Percentiles rank a stretch among this genome's conserved stretches.
Conservation (phyloP, 2,888 invertebrate genomes). For the Dione vanillae region DNA sequence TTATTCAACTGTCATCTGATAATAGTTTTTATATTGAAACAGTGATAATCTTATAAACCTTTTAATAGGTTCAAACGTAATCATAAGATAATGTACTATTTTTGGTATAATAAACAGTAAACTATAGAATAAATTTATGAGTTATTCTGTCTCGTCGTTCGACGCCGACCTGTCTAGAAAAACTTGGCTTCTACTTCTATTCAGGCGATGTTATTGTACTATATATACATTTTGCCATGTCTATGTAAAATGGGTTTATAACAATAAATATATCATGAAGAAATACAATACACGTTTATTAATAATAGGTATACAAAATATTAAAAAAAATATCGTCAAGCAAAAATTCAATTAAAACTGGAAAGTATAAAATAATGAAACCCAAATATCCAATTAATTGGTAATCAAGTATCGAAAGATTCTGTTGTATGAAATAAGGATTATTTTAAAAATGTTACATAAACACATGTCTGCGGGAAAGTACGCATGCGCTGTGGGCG, state of each 20-base stretch:
- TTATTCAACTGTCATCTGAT: too few relatives aligned
- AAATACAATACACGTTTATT: not conserved
- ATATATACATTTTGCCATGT: not conserved
- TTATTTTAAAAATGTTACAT: slow-evolving; percentile 35
- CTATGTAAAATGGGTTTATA: not conserved
- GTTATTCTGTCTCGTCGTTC: slow-evolving; percentile 27
- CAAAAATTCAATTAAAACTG: not conserved
- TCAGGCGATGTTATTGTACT: not conserved
- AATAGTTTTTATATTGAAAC: not conserved
- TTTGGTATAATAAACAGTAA: slow-evolving; percentile 18
- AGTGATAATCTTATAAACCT: not conserved
- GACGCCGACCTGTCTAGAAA: slow-evolving; percentile 42
- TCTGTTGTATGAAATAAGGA: not conserved
- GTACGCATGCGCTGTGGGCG: slow-evolving; percentile 39
- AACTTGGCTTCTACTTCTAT: slow-evolving; percentile 36
- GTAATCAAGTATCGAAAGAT: not conserved
- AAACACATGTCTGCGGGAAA: slow-evolving; percentile 28
- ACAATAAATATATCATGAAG: not conserved
- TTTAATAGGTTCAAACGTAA: not conserved
- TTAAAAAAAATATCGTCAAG: not conserved
- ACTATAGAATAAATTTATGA: slow-evolving; percentile 24
- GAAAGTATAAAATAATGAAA: not conserved
- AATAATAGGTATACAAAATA: too few relatives aligned
- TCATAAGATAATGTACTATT: not conserved
- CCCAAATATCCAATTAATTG: not conserved